phyloP scores from a whole-genome alignment of 2,888 invertebrate genomes.

The Dolomedes plantarius region DNA sequence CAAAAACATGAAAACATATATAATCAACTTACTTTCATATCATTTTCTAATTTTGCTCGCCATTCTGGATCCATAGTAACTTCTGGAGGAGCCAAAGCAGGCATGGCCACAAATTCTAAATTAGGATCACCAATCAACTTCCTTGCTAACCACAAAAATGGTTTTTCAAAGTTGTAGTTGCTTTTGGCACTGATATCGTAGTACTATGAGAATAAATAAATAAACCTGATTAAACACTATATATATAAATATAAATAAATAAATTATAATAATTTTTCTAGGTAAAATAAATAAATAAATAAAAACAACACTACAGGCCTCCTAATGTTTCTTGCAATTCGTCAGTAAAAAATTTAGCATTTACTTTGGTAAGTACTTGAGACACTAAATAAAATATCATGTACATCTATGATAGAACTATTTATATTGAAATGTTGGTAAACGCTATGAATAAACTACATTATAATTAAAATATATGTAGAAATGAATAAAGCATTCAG shows the following conservation, averaged over 20 bases:
- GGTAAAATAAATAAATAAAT: background rate
- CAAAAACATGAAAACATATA: too few species aligned
- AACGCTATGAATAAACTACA: too few species aligned
- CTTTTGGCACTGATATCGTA: constrained; percentile 99
- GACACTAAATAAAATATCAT: too few species aligned
- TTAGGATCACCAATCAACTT: constrained; percentile 99
- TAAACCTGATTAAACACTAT: constrained; percentile 26
- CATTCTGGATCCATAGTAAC: constrained; percentile 98
- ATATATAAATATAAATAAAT: background rate
- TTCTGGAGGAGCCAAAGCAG: constrained; percentile 98
- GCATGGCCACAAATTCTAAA: constrained; percentile 99
- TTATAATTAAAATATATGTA: too few species aligned
- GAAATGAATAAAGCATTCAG: too few species aligned
- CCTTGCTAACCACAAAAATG: constrained; percentile 98
- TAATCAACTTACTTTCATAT: constrained; percentile 85
- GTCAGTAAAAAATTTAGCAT: too few species aligned
- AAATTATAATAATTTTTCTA: background rate
- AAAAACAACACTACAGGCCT: too few species aligned
- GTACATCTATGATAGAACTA: too few species aligned
- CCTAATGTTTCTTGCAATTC: too few species aligned
- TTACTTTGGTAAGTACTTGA: too few species aligned
- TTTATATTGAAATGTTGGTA: too few species aligned
- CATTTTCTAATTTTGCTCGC: constrained; percentile 97
- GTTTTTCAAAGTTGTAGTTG: constrained; percentile 99
- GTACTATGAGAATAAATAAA: constrained; percentile 83